These are phyloP conservation scores for Eucera pruinosa DNA, from an alignment of 2,888 invertebrate genomes.

Conservation along the genomic window DNA sequence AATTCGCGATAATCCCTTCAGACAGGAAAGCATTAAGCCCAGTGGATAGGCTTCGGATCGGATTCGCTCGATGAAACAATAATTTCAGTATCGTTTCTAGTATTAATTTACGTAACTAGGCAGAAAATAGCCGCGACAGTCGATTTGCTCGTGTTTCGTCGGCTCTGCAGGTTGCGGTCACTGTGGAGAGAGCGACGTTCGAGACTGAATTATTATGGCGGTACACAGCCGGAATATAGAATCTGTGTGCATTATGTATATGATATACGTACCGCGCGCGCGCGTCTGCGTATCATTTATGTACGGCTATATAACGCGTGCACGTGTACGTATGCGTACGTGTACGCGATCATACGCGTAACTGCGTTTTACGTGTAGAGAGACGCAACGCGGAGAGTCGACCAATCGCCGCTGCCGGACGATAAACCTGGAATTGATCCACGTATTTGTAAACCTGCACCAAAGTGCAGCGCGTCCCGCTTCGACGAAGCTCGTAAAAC, in stretches of 20 bases:
- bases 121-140: slow-evolving; percentile 54
- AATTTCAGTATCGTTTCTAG: slow-evolving; percentile 44
- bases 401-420: slow-evolving; percentile 62
- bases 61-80: slow-evolving; percentile 45
- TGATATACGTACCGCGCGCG: slow-evolving; percentile 1
- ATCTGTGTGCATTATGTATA: slow-evolving; percentile 55
- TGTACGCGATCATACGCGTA: slow-evolving; percentile 17
- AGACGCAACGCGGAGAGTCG: slow-evolving; percentile 33
- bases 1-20: too few relatives aligned
- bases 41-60: too few relatives aligned
- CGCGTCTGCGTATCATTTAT: slow-evolving; percentile 3
- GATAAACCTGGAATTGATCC: slow-evolving; percentile 78
- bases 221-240: slow-evolving; percentile 56
- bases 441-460: slow-evolving; percentile 74
- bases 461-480: slow-evolving; percentile 40
- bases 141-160: slow-evolving; percentile 61
- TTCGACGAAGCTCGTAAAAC: slow-evolving; percentile 48
- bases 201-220: slow-evolving; percentile 69
- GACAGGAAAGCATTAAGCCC: too few relatives aligned
- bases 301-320: neutral
- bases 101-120: slow-evolving; percentile 56
- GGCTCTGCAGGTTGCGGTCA: slow-evolving; percentile 57
- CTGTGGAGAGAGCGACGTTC: slow-evolving; percentile 58
- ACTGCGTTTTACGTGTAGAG: slow-evolving; percentile 40
- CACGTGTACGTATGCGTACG: slow-evolving; percentile 2